Base-by-base conservation (phyloP, 1,140 invertebrate genomes). In the Lepidotrigona ventralis region DNA sequence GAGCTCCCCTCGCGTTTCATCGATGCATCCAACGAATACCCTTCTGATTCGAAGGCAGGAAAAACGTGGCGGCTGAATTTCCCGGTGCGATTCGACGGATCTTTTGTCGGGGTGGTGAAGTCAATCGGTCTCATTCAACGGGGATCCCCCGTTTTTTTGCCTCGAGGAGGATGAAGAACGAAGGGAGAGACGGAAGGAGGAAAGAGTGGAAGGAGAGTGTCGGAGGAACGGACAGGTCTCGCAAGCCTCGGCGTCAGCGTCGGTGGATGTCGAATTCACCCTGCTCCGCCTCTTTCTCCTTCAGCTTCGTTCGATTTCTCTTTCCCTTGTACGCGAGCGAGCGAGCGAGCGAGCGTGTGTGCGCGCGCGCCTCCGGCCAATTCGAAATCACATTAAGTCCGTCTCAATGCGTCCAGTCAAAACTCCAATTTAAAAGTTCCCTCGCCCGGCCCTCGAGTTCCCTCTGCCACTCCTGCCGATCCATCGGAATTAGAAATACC, bases 381-480 rank as follows among this genome's bases (percentile, higher is more conserved):
- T 90, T 89, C 86, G 87, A 91, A 93, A 93, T 94, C 90, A 90
- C 89, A 91, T 93, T 93, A 93, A 92, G 88, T 91, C 86, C 91
- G 88, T 91, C 90, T 90, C 90, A 90, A 90, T 91, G 91, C 87
- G 88, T 90, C 89, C 91, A 91, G 92, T 93, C 92, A 93, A 94
- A 93, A 93, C 90, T 93, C 86, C 88, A 93, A 93, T 93, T 92
- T 92, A 93, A 93, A 94, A 93, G 86, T 93, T 92, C 83, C 88
- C 88, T 77, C 15, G 82, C 81, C 81, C 70, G 53, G 19, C 29
- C 70, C 53, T 75, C 66, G 58, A 46, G 26, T 60, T 60, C 64
- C 39, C 39, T 76, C 76, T 56, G 14, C 1, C 68, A 29, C 66
- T 33, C 58, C 54, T 46, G 39, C 75, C 73, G 53, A 63, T 78